Evolutionary conservation across 2,888 invertebrate species (phyloP), one percentile per base, ranked within the genome.

Genomic region (Sphaerophoria taeniata): DNA sequence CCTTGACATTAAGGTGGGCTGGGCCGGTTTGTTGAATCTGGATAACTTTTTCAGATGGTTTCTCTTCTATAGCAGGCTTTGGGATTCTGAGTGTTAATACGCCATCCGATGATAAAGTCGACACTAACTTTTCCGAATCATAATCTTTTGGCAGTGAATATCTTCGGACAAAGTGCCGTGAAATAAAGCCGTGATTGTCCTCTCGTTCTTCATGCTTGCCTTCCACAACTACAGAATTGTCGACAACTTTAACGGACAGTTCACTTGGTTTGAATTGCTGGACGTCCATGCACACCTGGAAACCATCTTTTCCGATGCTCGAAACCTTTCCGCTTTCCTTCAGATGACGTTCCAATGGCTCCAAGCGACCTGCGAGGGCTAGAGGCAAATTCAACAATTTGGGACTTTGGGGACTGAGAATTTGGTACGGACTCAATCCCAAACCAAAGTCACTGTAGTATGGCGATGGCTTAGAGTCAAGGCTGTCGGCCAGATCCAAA

Each of bases 101-200:
- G 0, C 97, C 97, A 89, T 97, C 97, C 0, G 96, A 95, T 0
- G 96, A 96, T 49, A 97, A 91, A 0, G 94, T 95, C 61, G 97
- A 97, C 55, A 94, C 93, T 2, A 97, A 94, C 81, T 95, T 94
- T 6, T 95, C 94, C 0, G 95, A 93, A 78, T 97, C 95, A 88
- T 94, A 94, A 55, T 94, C 94, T 61, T 94, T 92, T 1, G 96
- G 95, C 7, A 96, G 90, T 84, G 94, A 92, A 91, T 96, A 96
- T 63, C 94, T 93, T 67, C 97, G 94, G 0, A 93, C 93, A 91
- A 97, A 97, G 90, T 97, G 96, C 24, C 97, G 93, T 1, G 96
- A 95, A 70, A 97, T 95, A 90, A 92, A 95, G 0, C 96, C 96
- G 86, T 95, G 95, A 36, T 95, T 94, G 87, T 96, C 96, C 63